Evolutionary conservation across 1,140 invertebrate genomes (phyloP).

Genomic region (Episyrphus balteatus): DNA sequence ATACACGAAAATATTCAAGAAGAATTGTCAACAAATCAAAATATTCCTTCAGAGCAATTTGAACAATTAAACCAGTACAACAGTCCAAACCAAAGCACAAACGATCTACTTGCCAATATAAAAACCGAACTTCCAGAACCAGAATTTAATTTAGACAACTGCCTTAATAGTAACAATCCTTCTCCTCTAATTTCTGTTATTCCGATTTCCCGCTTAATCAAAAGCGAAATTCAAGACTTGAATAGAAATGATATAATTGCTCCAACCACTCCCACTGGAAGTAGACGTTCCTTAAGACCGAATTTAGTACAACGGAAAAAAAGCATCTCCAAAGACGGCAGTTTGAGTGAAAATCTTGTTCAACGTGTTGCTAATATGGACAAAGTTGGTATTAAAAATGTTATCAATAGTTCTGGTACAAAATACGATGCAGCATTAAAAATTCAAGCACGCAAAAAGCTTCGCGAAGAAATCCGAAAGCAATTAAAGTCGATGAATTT

Average conservation of each 20-base stretch:
- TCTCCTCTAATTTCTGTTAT: slow-evolving; percentile 19
- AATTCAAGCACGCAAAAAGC: slow-evolving; percentile 17
- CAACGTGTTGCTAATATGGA: slow-evolving; percentile 21
- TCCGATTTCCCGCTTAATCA: slow-evolving; percentile 18
- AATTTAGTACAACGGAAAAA: slow-evolving; percentile 6
- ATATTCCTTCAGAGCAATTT: no score
- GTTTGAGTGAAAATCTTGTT: background rate
- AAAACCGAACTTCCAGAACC: no score
- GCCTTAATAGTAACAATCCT: no score
- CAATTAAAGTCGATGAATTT: slow-evolving; percentile 23
- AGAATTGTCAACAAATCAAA: no score
- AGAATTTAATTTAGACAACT: no score
- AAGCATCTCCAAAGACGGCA: slow-evolving; percentile 8
- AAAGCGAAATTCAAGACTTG: slow-evolving; percentile 14
- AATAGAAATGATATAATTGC: slow-evolving; percentile 9
- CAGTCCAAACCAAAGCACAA: no score
- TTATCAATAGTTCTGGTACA: slow-evolving; percentile 28
- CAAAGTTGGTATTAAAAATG: slow-evolving; percentile 24
- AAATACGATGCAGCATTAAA: slow-evolving; percentile 28
- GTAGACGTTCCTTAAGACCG: slow-evolving; percentile 3
- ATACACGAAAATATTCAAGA: no score
- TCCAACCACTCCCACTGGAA: background rate
- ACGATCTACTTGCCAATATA: no score
- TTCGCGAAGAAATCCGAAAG: slow-evolving; percentile 24
- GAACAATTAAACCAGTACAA: no score